A percentile compares a stretch with the other conserved stretches of the same genome.
Conservation (phyloP, 2,888 invertebrate species). For the Callosobruchus maculatus region DNA sequence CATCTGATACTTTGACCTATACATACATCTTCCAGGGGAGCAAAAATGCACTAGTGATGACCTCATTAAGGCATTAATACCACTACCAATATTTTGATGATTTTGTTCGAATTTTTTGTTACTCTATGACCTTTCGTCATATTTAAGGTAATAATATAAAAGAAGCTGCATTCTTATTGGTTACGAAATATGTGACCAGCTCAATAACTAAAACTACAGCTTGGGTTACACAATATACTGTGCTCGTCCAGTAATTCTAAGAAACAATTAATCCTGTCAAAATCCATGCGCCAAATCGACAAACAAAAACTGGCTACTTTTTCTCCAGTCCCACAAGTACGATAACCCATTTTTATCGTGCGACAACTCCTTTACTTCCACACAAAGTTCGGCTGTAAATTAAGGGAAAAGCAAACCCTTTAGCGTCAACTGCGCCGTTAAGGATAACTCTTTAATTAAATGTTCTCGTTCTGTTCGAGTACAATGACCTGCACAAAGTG, state of each 20-base stretch:
- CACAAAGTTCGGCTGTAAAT: neutral
- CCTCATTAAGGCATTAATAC: too few species aligned
- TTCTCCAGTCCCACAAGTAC: neutral
- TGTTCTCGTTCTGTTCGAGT: neutral
- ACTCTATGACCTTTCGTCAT: too few species aligned
- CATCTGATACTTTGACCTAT: too few species aligned
- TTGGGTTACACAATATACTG: too few species aligned
- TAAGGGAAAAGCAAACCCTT: neutral
- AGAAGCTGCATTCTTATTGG: too few species aligned
- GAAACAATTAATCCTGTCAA: neutral
- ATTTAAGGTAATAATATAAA: too few species aligned
- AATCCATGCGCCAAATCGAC: neutral
- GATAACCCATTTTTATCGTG: neutral
- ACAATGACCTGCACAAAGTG: neutral
- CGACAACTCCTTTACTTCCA: neutral
- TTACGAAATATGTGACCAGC: too few species aligned
- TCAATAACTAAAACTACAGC: too few species aligned
- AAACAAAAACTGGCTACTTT: neutral
- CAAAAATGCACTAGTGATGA: too few species aligned
- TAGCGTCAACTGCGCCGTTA: neutral
- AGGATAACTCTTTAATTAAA: neutral
- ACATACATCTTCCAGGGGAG: too few species aligned
- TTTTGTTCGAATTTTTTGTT: too few species aligned
- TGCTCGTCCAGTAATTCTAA: neutral
- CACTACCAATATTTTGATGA: too few species aligned